These are phyloP conservation scores for Spodoptera picta DNA, from an alignment of 2,888 invertebrate species.

Conservation along the genomic window DNA sequence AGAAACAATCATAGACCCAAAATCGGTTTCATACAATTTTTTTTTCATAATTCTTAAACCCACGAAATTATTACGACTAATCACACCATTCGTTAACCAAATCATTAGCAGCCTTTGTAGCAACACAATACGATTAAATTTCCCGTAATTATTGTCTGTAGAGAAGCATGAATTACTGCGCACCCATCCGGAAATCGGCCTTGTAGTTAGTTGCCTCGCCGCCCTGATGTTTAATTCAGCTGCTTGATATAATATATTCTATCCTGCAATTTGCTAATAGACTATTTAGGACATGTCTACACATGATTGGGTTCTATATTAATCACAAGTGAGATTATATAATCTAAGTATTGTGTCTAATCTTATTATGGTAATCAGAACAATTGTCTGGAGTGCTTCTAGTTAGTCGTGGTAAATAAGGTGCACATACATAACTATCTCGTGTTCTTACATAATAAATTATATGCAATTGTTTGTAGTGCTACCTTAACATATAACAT, in stretches of 20 bases:
- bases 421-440: neutral
- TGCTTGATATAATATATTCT: conserved; percentile 34
- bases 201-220: conserved; percentile 9
- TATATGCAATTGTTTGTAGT: too few relatives aligned
- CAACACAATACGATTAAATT: neutral
- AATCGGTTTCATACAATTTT: too few relatives aligned
- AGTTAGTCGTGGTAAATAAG: conserved; percentile 3
- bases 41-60: too few relatives aligned
- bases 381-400: conserved; percentile 12
- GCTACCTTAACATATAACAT: too few relatives aligned
- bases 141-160: neutral
- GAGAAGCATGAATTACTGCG: conserved; percentile 6
- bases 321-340: conserved; percentile 28
- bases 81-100: too few relatives aligned
- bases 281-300: conserved; percentile 18
- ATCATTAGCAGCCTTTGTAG: too few relatives aligned
- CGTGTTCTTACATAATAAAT: too few relatives aligned
- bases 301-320: conserved; percentile 20
- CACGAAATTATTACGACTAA: too few relatives aligned
- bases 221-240: conserved; percentile 18
- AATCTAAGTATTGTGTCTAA: conserved; percentile 24
- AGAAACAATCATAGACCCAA: too few relatives aligned
- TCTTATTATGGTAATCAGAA: conserved; percentile 29
- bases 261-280: conserved; percentile 36
- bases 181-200: conserved; percentile 16